Evolutionary conservation across 2,888 invertebrate species (phyloP).

Genomic region (Drosophila barbarae): DNA sequence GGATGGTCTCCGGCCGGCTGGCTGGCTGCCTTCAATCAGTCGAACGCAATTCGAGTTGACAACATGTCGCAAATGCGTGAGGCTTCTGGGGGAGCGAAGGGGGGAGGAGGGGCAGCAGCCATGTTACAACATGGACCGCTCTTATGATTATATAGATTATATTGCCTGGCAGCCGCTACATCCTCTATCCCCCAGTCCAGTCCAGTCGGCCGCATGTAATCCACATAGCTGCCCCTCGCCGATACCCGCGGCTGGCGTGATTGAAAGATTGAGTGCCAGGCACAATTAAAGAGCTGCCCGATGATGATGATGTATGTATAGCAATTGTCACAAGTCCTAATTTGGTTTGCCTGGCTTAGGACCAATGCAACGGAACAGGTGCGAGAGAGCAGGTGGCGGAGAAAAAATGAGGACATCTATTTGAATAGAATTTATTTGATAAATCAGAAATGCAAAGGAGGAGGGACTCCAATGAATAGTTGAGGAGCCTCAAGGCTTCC

Average conservation of each 20-base stretch:
- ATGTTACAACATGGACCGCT: constrained; percentile 65
- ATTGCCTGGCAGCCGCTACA: constrained; percentile 50
- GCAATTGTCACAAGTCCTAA: constrained; percentile 71
- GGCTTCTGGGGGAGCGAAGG: constrained; percentile 21
- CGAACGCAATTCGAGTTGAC: constrained; percentile 79
- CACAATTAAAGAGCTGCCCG: constrained; percentile 68
- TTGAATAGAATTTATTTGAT: constrained; percentile 12
- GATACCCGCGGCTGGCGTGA: constrained; percentile 52
- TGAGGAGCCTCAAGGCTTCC: constrained; percentile 10
- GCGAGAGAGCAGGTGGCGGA: constrained; percentile 20
- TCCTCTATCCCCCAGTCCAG: constrained; percentile 18
- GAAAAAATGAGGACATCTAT: constrained; percentile 7
- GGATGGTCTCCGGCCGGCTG: constrained; percentile 40
- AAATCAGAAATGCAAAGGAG: constrained; percentile 1
- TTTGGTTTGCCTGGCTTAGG: constrained; percentile 54
- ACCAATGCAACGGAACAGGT: constrained; percentile 53
- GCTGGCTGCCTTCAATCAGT: constrained; percentile 70
- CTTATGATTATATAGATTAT: constrained; percentile 72
- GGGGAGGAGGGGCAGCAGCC: constrained; percentile 17
- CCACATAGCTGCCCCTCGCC: constrained; percentile 35
- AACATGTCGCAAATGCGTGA: constrained; percentile 76
- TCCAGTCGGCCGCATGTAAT: constrained; percentile 57
- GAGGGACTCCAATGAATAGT: background rate
- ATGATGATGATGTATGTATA: constrained; percentile 64
- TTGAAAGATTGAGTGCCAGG: constrained; percentile 78